Percentiles rank a stretch among this genome's conserved stretches.
These are phyloP conservation scores for Hydropsyche tenuis DNA, from an alignment of 1,140 invertebrate genomes.

Conservation along the genomic window DNA sequence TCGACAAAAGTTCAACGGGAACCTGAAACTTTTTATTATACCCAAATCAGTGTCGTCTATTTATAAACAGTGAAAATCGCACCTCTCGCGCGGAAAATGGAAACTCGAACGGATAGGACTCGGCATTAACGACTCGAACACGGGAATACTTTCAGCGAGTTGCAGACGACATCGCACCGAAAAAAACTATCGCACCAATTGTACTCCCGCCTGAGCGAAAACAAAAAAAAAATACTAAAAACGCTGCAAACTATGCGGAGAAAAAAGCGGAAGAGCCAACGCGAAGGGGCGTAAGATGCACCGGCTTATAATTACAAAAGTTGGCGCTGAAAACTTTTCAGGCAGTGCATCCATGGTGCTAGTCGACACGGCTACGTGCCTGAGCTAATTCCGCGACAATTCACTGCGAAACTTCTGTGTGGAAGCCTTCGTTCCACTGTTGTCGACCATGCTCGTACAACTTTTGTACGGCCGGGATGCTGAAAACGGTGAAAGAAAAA, in stretches of 20 bases:
- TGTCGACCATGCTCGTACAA: not conserved
- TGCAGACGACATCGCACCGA: not conserved
- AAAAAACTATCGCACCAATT: constrained; percentile 25
- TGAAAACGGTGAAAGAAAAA: not conserved
- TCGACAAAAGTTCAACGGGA: too few relatives aligned
- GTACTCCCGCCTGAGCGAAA: constrained; percentile 5
- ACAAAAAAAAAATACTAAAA: constrained; percentile 27
- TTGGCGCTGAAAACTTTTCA: constrained; percentile 21
- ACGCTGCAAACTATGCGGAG: constrained; percentile 14
- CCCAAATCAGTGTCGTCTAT: too few relatives aligned
- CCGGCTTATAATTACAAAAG: constrained; percentile 47
- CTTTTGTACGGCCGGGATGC: constrained; percentile 11
- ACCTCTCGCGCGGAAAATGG: not conserved
- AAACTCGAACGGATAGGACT: constrained; percentile 34
- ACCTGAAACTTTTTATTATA: too few relatives aligned
- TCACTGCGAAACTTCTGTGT: not conserved
- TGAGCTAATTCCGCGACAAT: constrained; percentile 32
- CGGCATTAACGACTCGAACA: constrained; percentile 46
- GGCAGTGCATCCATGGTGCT: not conserved
- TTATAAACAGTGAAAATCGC: not conserved
- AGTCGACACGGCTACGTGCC: constrained; percentile 27
- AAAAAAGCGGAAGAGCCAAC: constrained; percentile 30
- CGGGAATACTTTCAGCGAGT: constrained; percentile 45
- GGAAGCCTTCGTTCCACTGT: not conserved
- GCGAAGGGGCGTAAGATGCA: constrained; percentile 36